Evolutionary conservation across 2,797 vertebrate genomes (phyloP), one percentile per base, ranked within the genome.

Genomic region (Picus viridis): DNA sequence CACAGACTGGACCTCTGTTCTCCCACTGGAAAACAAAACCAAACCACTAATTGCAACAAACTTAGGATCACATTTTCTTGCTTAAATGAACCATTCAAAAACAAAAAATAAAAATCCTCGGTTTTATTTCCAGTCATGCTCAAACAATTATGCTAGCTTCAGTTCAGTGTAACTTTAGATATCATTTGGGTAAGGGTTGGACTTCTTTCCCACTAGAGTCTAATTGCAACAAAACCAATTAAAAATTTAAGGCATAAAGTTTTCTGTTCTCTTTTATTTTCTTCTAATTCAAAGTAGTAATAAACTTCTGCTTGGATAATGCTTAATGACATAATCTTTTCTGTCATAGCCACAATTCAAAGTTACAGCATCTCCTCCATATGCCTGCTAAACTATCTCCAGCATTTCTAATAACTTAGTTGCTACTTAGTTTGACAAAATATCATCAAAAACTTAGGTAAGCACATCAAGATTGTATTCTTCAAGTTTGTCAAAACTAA

Each of bases 1-100:
- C 92, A 99, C 99, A 94, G 99, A 99, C 90, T 99, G 99, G 74
- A 99, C 99, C 97, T 99, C 99, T 45, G 99, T 99, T 97, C 99
- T 98, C 84, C 99, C 99, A 59, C 99, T 99, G 95, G 49, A 98
- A 97, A 95, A 43, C 91, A 88, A 96, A 97, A 95, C 29, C 45
- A 91, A 93, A 71, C 9, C 1, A 14, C 41, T 83, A 86, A 83
- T 88, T 58, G 34, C 45, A 87, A 77, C 22, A 39, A 6, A 24
- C 27, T 72, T n/a, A 70, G 11, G 30, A 16, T 43, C 65, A 74
- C 14, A 39, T 62, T 47, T 83, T 87, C 7, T 69, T 69, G 16
- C 70, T 78, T 57, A 51, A 93, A 86, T 1, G 62, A 87, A 71
- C 7, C 8, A 41, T n/a, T 77, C 49, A 78, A 86, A 39, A 61